A percentile compares a stretch with the other conserved stretches of the same genome.
phyloP scores from a whole-genome alignment of 2,113 vertebrate genomes.

The Seriola aureovittata region DNA sequence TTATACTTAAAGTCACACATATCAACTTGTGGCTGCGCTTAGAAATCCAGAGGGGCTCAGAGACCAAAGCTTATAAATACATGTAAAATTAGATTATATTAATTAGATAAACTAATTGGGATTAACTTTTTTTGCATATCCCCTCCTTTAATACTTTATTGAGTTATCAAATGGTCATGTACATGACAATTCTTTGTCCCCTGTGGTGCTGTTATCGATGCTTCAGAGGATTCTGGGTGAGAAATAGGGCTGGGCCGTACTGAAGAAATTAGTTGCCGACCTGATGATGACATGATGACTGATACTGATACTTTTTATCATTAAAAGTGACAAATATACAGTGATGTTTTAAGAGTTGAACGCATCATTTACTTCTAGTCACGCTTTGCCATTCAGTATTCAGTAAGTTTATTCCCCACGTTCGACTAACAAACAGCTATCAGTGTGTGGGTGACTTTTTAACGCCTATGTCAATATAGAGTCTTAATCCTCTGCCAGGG shows the following conservation, averaged over 20 bases:
- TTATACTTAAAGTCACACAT: background rate
- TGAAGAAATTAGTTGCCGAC: background rate
- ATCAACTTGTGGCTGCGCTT: slow-evolving; percentile 11
- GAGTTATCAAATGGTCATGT: background rate
- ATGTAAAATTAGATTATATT: background rate
- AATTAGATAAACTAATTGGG: background rate
- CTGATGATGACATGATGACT: background rate
- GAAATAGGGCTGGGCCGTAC: background rate
- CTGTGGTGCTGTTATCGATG: background rate
- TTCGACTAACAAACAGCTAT: background rate
- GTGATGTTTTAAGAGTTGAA: background rate
- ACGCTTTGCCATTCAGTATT: background rate
- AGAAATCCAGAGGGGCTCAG: background rate
- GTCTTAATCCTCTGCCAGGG: slow-evolving; percentile 35
- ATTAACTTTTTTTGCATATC: background rate
- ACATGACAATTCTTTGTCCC: background rate
- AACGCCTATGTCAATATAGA: slow-evolving; percentile 43
- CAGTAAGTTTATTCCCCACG: background rate
- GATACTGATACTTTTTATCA: background rate
- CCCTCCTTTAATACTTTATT: background rate
- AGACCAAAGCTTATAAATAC: background rate
- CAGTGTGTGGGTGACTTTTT: slow-evolving; percentile 8
- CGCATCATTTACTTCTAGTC: background rate
- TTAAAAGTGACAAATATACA: background rate
- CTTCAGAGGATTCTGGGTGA: background rate